Conservation (phyloP, 2,113 vertebrate species). For the Solea solea region DNA sequence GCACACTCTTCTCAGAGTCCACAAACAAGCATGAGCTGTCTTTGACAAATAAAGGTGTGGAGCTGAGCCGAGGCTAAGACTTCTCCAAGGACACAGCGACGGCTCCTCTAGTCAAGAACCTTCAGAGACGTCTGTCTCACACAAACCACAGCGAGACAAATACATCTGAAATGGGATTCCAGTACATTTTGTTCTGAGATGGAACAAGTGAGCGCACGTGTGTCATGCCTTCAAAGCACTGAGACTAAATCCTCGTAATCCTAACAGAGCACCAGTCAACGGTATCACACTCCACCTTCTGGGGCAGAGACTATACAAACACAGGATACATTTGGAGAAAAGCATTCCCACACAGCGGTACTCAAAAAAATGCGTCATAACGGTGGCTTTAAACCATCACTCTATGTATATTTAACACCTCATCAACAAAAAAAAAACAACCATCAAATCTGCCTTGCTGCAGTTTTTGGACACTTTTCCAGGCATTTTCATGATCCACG, state of each 20-base stretch:
- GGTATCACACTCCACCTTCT: background rate
- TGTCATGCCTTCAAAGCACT: slow-evolving; percentile 15
- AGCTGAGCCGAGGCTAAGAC: slow-evolving; percentile 2
- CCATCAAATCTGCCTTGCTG: no score
- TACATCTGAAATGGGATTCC: slow-evolving; percentile 16
- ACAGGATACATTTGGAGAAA: slow-evolving; percentile 14
- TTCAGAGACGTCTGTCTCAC: slow-evolving; percentile 28
- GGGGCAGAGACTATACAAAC: background rate
- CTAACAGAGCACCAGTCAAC: slow-evolving; percentile 10
- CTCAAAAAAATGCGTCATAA: slow-evolving; percentile 10
- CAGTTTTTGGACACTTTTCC: no score
- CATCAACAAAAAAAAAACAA: no score
- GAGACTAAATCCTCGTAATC: slow-evolving; percentile 10
- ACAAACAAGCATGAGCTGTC: slow-evolving; percentile 12
- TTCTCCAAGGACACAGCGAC: background rate
- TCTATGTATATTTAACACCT: background rate
- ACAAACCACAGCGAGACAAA: slow-evolving; percentile 30
- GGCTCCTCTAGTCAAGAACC: slow-evolving; percentile 11
- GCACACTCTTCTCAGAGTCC: background rate
- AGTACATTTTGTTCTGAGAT: slow-evolving; percentile 24
- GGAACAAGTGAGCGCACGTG: slow-evolving; percentile 15
- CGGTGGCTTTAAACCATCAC: slow-evolving; percentile 13
- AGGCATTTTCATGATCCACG: slow-evolving; percentile 54
- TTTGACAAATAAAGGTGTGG: slow-evolving; percentile 12
- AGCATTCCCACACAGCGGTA: slow-evolving; percentile 24